phyloP scores from a whole-genome alignment of 2,797 vertebrate species.

The Syndactyla subalaris region DNA sequence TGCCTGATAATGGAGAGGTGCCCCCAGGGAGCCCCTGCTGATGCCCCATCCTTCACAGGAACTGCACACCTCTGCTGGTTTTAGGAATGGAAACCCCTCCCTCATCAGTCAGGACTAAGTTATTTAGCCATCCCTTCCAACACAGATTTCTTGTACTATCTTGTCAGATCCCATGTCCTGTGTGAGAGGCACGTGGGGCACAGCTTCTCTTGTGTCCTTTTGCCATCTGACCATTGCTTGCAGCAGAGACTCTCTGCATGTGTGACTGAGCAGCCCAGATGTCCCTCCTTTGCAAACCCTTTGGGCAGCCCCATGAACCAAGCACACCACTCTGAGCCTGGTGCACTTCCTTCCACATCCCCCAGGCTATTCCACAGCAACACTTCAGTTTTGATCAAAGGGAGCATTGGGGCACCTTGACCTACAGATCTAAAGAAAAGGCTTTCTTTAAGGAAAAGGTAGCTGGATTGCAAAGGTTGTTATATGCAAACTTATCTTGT shows the following conservation, averaged over 20 bases:
- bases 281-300: background rate
- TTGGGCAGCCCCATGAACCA: background rate
- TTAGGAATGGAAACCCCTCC: background rate
- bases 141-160: background rate
- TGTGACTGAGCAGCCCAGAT: slow-evolving; percentile 1
- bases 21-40: background rate
- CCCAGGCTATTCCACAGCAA: background rate
- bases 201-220: background rate
- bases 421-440: background rate
- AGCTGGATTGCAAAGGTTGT: background rate
- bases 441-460: background rate
- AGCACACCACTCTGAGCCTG: background rate
- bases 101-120: background rate
- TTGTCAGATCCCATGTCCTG: background rate
- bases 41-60: background rate
- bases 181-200: background rate
- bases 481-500: background rate
- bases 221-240: slow-evolving; percentile 10
- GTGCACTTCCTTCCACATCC: background rate
- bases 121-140: background rate
- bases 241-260: background rate
- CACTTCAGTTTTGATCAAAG: background rate
- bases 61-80: background rate
- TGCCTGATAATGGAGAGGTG: background rate
- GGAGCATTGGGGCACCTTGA: background rate